phyloP scores from a whole-genome alignment of 2,888 invertebrate genomes.

The Sericinus montela region DNA sequence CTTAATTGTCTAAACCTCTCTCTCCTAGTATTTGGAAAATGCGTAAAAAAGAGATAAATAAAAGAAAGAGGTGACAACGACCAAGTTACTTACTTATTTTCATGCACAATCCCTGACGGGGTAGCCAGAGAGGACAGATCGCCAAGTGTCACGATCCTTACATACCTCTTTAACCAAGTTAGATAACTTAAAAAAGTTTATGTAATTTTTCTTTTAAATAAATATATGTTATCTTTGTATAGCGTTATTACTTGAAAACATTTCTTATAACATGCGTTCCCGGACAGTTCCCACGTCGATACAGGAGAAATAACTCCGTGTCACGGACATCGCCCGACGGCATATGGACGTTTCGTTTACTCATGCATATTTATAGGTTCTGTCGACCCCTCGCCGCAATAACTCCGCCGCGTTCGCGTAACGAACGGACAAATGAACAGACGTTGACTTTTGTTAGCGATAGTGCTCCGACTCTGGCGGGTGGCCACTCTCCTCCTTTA shows the following conservation, averaged over 20 bases:
- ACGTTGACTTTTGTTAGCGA: conserved; percentile 34
- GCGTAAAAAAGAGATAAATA: no score
- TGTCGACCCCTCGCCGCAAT: conserved; percentile 19
- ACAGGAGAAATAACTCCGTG: conserved; percentile 28
- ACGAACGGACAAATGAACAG: conserved; percentile 37
- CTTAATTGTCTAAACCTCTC: no score
- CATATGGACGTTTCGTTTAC: conserved; percentile 37
- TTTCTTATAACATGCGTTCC: conserved; percentile 19
- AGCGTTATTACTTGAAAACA: not conserved
- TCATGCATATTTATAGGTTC: conserved; percentile 35
- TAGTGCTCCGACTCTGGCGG: conserved; percentile 14
- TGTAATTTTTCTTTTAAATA: no score
- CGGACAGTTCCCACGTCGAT: conserved; percentile 31
- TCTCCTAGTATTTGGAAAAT: no score
- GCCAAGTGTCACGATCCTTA: no score
- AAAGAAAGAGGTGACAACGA: no score
- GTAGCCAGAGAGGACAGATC: no score
- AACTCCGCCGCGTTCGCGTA: conserved; percentile 21
- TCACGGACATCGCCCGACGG: conserved; percentile 18
- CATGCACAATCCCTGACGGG: no score
- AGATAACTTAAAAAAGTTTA: no score
- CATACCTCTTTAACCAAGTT: no score
- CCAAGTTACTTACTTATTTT: no score
- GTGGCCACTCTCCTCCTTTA: not conserved
- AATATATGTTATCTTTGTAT: no score